These are phyloP conservation scores for Scaptomyza polygonia DNA, from an alignment of 2,888 invertebrate genomes.

Conservation along the genomic window DNA sequence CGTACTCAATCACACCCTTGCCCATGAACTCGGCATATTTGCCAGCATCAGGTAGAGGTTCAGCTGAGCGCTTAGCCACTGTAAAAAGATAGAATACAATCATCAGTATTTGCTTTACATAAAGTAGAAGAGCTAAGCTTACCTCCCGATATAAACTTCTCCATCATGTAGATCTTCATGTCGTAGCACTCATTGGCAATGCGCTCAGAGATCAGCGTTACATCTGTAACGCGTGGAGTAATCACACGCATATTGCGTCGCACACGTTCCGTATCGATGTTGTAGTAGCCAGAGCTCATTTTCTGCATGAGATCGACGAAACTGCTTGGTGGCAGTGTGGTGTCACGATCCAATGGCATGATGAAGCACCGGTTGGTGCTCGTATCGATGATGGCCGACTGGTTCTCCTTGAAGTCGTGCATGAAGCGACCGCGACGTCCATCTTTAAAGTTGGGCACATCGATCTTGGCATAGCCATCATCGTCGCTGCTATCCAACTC, in stretches of 20 bases:
- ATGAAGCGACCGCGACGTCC: slow-evolving; percentile 93
- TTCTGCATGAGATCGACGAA: slow-evolving; percentile 92
- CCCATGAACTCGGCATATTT: slow-evolving; percentile 92
- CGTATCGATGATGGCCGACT: slow-evolving; percentile 91
- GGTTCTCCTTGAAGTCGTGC: slow-evolving; percentile 94
- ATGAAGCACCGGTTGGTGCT: slow-evolving; percentile 93
- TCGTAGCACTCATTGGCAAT: slow-evolving; percentile 89
- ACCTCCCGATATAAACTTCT: slow-evolving; percentile 88
- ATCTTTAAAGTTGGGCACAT: slow-evolving; percentile 93
- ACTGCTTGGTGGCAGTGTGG: slow-evolving; percentile 91
- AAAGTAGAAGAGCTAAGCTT: not conserved
- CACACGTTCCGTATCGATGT: slow-evolving; percentile 92
- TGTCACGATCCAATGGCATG: slow-evolving; percentile 92
- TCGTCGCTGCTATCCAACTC: slow-evolving; percentile 89
- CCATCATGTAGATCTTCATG: slow-evolving; percentile 90
- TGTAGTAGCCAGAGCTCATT: slow-evolving; percentile 91
- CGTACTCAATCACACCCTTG: slow-evolving; percentile 89
- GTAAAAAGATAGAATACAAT: slow-evolving; percentile 13
- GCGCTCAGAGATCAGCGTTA: slow-evolving; percentile 87
- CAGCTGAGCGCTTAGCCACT: slow-evolving; percentile 87
- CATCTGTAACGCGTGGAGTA: slow-evolving; percentile 88
- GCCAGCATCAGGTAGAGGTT: slow-evolving; percentile 84
- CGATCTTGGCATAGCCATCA: slow-evolving; percentile 92
- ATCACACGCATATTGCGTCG: slow-evolving; percentile 91
- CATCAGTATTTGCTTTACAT: not conserved